These are phyloP conservation scores for Heliocidaris tuberculata DNA, from an alignment of 35 echinoderm and acorn worm species.

Conservation along the genomic window DNA sequence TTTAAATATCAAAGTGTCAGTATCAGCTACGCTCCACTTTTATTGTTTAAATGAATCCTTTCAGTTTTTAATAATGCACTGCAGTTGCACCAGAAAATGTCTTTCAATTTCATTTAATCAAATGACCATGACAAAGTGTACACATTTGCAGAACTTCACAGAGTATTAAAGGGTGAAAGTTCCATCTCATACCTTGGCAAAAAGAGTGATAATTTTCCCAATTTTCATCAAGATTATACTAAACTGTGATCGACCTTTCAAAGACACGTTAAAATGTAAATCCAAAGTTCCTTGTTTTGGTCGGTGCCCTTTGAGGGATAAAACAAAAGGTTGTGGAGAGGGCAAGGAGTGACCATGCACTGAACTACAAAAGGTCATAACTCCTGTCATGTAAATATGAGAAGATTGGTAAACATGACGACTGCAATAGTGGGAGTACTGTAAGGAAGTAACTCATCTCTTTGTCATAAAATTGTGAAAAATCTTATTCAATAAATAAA, in stretches of 20 bases:
- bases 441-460: neutral
- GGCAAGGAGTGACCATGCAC: neutral
- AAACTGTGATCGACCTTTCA: neutral
- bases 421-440: neutral
- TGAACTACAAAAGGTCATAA: neutral
- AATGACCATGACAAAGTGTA: neutral
- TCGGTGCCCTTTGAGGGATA: constrained; percentile 42
- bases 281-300: neutral
- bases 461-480: neutral
- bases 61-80: too few species aligned
- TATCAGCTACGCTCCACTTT: too few species aligned
- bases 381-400: neutral
- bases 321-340: constrained; percentile 21
- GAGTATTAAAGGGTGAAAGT: neutral
- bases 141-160: neutral
- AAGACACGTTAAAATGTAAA: neutral
- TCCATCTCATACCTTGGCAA: neutral
- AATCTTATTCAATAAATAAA: neutral
- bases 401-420: neutral
- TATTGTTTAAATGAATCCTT: too few species aligned
- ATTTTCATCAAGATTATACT: neutral
- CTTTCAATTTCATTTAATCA: neutral
- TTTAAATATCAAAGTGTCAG: too few species aligned
- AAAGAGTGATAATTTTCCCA: neutral
- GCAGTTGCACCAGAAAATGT: neutral